phyloP scores from a whole-genome alignment of 2,797 vertebrate genomes.

The Gallirallus australis region DNA sequence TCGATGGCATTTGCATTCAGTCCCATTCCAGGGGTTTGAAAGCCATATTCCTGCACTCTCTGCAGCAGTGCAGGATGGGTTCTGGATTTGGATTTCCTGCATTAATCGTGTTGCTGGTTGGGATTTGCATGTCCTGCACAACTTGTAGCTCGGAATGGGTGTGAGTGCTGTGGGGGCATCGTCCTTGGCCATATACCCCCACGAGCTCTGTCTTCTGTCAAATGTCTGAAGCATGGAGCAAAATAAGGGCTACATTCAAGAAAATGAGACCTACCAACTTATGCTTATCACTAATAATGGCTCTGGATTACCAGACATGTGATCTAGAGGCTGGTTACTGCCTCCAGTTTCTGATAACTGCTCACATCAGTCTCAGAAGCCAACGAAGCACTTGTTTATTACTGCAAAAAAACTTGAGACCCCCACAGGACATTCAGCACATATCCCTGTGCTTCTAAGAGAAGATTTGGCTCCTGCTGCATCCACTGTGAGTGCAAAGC shows the following conservation, averaged over 20 bases:
- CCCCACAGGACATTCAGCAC: background rate
- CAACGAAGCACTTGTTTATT: background rate
- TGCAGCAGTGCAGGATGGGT: background rate
- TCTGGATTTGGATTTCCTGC: background rate
- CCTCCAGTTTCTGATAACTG: constrained; percentile 16
- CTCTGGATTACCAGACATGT: background rate
- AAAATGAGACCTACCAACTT: background rate
- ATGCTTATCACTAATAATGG: background rate
- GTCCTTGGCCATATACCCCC: background rate
- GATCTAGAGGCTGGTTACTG: constrained; percentile 32
- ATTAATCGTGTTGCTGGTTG: background rate
- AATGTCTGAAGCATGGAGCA: background rate
- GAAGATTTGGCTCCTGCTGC: constrained; percentile 13
- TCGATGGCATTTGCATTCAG: background rate
- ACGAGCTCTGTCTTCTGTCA: background rate
- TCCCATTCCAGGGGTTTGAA: background rate
- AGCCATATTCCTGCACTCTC: background rate
- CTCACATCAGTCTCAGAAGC: background rate
- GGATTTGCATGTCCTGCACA: background rate
- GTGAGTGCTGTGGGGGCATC: background rate
- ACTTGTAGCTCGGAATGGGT: background rate
- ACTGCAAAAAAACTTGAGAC: background rate
- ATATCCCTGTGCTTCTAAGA: background rate
- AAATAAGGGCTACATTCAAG: background rate
- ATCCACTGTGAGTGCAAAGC: background rate